phyloP scores from a whole-genome alignment of 2,888 invertebrate species.

The Parnassius mnemosyne region DNA sequence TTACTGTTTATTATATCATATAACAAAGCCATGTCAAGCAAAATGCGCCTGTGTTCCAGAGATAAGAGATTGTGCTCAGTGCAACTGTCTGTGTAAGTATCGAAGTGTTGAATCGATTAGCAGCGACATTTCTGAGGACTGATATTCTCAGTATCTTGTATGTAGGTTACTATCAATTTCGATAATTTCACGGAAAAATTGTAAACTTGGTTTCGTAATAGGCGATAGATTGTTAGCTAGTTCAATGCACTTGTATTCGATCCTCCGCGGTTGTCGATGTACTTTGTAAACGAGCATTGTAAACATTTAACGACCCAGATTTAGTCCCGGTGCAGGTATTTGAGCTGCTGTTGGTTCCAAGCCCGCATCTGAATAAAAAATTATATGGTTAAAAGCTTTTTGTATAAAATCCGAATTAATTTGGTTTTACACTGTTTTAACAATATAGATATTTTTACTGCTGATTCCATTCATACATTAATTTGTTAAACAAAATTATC shows the following conservation, averaged over 20 bases:
- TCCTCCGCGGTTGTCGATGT: constrained; percentile 14
- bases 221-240: constrained; percentile 15
- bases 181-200: constrained; percentile 27
- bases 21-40: no score
- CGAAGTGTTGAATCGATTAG: constrained; percentile 24
- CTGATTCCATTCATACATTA: no score
- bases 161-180: constrained; percentile 28
- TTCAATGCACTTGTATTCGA: constrained; percentile 22
- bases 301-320: constrained; percentile 22
- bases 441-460: no score
- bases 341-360: constrained; percentile 18
- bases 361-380: constrained; percentile 21
- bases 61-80: no score
- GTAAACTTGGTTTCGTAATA: constrained; percentile 19
- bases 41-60: no score
- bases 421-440: no score
- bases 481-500: no score
- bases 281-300: constrained; percentile 21
- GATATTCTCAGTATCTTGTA: constrained; percentile 16
- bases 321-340: constrained; percentile 9
- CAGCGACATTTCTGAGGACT: constrained; percentile 8
- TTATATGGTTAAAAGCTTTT: constrained; percentile 7
- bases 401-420: no score
- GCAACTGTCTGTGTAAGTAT: no score
- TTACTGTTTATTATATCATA: no score